phyloP scores from a whole-genome alignment of 2,113 vertebrate genomes.

The Chionis minor region DNA sequence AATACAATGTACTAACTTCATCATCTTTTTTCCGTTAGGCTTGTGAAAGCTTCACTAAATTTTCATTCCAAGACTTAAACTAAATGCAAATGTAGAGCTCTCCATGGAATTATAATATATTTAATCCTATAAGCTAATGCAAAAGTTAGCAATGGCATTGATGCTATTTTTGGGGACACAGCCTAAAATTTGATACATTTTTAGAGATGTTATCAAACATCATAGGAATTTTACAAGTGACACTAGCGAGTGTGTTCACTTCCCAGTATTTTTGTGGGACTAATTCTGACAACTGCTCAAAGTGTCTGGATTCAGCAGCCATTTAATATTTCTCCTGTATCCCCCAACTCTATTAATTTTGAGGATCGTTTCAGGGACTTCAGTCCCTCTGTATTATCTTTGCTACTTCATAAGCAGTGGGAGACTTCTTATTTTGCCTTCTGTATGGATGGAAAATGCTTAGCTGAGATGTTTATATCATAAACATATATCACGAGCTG shows the following conservation, averaged over 20 bases:
- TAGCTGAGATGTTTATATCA: not conserved
- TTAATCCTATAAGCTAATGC: conserved; percentile 18
- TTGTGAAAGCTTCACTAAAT: not conserved
- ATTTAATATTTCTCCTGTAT: not conserved
- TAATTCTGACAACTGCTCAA: not conserved
- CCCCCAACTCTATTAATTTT: not conserved
- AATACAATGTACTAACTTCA: not conserved
- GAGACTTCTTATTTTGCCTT: not conserved
- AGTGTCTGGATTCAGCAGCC: not conserved
- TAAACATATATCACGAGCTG: not conserved
- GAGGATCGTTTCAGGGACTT: not conserved
- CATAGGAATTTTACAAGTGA: not conserved
- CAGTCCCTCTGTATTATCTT: not conserved
- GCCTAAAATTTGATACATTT: not conserved
- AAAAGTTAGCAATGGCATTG: not conserved
- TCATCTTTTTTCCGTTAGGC: not conserved
- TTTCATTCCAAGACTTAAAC: conserved; percentile 6
- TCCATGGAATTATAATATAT: conserved; percentile 11
- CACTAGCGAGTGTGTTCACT: not conserved
- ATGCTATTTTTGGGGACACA: conserved; percentile 26
- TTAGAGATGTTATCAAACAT: conserved; percentile 15
- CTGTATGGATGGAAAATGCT: not conserved
- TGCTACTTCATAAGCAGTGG: not conserved
- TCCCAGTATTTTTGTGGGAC: not conserved
- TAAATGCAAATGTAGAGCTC: conserved; percentile 37